Conservation (phyloP, 2,113 vertebrate species). For the Ancistrus triradiatus region DNA sequence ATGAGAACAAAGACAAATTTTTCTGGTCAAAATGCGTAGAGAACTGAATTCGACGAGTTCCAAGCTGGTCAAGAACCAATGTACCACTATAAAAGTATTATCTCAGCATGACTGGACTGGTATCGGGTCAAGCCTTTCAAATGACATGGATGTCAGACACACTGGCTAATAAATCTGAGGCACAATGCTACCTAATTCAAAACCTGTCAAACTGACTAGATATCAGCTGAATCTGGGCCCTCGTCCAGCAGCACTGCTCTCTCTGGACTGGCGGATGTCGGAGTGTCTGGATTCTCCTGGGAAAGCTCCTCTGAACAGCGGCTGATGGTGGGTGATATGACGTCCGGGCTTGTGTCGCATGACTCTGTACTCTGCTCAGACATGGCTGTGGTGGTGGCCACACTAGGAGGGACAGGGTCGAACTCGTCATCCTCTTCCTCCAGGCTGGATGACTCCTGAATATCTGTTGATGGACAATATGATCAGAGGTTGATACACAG, state of each 20-base stretch:
- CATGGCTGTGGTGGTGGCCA: constrained; percentile 74
- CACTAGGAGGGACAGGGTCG: constrained; percentile 74
- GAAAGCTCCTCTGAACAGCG: constrained; percentile 90
- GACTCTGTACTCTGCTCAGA: constrained; percentile 93
- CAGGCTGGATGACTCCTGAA: constrained; percentile 79
- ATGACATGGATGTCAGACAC: no score
- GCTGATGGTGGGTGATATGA: constrained; percentile 83
- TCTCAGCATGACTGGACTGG: no score
- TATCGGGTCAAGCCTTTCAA: no score
- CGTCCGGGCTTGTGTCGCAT: constrained; percentile 87
- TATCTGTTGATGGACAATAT: constrained; percentile 58
- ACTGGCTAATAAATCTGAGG: neutral
- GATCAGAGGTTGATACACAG: neutral
- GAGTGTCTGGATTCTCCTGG: constrained; percentile 71
- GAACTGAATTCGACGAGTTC: no score
- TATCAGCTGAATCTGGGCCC: constrained; percentile 67
- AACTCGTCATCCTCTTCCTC: constrained; percentile 88
- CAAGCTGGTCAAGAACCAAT: no score
- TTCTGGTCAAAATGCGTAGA: no score
- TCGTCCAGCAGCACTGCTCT: constrained; percentile 61
- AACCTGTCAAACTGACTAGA: constrained; percentile 43
- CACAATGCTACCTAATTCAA: neutral
- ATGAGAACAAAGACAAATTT: no score
- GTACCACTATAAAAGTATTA: no score
- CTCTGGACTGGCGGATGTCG: constrained; percentile 70